Conservation (phyloP, 64 coral and sea anemone genomes). For the Montipora sp. region DNA sequence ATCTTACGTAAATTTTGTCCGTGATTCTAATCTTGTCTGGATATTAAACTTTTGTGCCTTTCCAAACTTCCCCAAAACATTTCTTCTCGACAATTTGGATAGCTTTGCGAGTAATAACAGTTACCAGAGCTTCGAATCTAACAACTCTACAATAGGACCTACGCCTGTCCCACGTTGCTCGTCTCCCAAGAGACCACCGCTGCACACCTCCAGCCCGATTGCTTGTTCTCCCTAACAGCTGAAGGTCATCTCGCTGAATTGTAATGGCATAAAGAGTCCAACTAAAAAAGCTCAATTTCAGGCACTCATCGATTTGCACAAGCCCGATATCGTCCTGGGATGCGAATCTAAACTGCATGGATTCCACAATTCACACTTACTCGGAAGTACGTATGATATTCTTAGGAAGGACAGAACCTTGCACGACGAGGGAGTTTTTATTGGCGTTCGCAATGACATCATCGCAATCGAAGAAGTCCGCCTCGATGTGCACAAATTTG, state of each 20-base stretch:
- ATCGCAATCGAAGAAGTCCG: constrained; percentile 42
- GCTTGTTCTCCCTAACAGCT: neutral
- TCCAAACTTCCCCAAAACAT: constrained; percentile 56
- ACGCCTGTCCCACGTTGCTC: neutral
- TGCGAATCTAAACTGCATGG: constrained; percentile 38
- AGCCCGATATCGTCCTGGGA: constrained; percentile 46
- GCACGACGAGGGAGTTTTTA: constrained; percentile 44
- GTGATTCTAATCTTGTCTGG: constrained; percentile 52
- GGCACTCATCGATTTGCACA: constrained; percentile 34
- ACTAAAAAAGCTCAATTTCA: constrained; percentile 69
- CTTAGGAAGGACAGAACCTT: constrained; percentile 63
- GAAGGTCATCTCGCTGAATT: constrained; percentile 39
- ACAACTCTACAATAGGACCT: neutral
- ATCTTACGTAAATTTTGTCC: constrained; percentile 19
- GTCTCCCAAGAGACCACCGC: neutral
- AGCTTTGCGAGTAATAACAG: constrained; percentile 44
- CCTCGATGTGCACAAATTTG: constrained; percentile 40
- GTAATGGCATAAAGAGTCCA: constrained; percentile 51
- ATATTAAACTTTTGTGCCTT: constrained; percentile 35
- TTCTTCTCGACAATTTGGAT: constrained; percentile 55
- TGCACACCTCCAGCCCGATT: constrained; percentile 4
- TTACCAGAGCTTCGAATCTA: neutral
- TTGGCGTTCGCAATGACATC: constrained; percentile 56
- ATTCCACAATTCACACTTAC: constrained; percentile 52
- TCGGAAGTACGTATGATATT: neutral